phyloP scores from a whole-genome alignment of 2,797 vertebrate species.

The Trachurus trachurus region DNA sequence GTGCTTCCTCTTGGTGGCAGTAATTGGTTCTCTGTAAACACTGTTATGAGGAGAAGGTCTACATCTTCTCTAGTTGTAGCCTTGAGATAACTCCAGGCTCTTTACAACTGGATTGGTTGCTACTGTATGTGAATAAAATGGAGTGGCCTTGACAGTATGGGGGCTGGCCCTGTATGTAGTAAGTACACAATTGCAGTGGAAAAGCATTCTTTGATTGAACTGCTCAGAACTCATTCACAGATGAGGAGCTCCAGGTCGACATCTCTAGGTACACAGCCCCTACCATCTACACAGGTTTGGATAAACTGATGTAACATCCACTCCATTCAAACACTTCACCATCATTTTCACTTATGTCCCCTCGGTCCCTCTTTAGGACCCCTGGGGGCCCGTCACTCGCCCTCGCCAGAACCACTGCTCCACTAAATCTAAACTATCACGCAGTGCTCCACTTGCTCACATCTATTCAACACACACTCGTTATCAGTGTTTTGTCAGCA shows the following conservation, averaged over 20 bases:
- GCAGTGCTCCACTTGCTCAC: not conserved
- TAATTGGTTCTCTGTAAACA: too few relatives aligned
- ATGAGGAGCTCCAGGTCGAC: not conserved
- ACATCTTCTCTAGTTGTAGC: too few relatives aligned
- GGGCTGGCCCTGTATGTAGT: too few relatives aligned
- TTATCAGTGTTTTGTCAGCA: constrained; percentile 63
- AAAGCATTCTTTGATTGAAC: not conserved
- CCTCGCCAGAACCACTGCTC: not conserved
- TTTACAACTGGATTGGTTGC: too few relatives aligned
- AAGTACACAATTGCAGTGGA: too few relatives aligned
- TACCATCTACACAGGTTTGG: not conserved
- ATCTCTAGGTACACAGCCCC: too few relatives aligned
- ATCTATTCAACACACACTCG: constrained; percentile 22
- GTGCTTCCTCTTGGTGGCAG: too few relatives aligned
- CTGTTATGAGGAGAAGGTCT: too few relatives aligned
- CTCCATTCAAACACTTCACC: constrained; percentile 3
- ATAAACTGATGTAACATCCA: not conserved
- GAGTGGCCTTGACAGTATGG: too few relatives aligned
- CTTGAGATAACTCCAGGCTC: too few relatives aligned
- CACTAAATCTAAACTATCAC: constrained; percentile 14
- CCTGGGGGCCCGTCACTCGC: not conserved
- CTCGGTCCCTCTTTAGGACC: not conserved
- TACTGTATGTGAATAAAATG: too few relatives aligned
- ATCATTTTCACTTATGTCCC: not conserved
- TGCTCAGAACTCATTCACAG: not conserved